These are phyloP conservation scores for Sebastes vulpes DNA, from an alignment of 2,797 vertebrate genomes.

Conservation along the genomic window DNA sequence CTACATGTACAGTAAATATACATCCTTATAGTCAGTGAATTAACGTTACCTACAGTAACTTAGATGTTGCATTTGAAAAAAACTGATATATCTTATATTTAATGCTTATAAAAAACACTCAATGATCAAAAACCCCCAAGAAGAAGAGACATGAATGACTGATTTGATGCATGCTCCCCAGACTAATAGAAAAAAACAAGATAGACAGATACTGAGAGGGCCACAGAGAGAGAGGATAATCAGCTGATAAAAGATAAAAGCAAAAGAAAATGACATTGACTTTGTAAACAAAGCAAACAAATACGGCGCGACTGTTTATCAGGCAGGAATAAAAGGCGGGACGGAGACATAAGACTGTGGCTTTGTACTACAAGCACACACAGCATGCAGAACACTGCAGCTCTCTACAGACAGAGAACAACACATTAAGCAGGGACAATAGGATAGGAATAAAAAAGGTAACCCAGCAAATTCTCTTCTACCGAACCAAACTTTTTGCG, in stretches of 20 bases:
- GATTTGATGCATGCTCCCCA: background rate
- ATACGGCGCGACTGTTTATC: slow-evolving; percentile 47
- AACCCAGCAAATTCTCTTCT: slow-evolving; percentile 4
- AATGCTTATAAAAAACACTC: background rate
- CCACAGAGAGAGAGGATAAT: background rate
- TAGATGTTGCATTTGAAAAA: no score
- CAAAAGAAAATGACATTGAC: slow-evolving; percentile 40
- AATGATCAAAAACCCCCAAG: background rate
- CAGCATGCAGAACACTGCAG: slow-evolving; percentile 6
- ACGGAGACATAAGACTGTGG: slow-evolving; percentile 20
- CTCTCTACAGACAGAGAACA: background rate
- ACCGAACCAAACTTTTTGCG: background rate
- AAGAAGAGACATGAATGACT: background rate
- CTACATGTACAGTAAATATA: no score
- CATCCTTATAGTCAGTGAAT: no score
- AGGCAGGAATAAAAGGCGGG: slow-evolving; percentile 22
- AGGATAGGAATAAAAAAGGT: slow-evolving; percentile 25
- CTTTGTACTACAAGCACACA: slow-evolving; percentile 9
- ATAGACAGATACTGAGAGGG: slow-evolving; percentile 5
- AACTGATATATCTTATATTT: background rate
- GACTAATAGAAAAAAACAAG: background rate
- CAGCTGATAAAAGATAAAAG: slow-evolving; percentile 37
- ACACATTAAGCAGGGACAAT: slow-evolving; percentile 23
- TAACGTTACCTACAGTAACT: no score
- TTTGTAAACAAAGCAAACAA: slow-evolving; percentile 47